A percentile compares a stretch with the other conserved stretches of the same genome.
Conservation (phyloP, 2,888 invertebrate genomes). For the Folsomia manolachei region DNA sequence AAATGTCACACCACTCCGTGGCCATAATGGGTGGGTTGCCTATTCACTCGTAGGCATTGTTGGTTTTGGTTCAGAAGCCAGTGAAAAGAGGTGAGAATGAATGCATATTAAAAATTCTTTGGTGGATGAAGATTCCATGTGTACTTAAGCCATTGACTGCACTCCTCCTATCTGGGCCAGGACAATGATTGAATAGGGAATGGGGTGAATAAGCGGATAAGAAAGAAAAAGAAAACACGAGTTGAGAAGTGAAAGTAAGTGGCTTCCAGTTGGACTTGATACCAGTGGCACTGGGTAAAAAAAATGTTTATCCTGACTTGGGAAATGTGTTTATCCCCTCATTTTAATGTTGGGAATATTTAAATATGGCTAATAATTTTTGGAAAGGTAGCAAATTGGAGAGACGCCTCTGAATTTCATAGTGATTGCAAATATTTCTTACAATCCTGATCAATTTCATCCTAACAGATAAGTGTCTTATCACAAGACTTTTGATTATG, state of each 20-base stretch:
- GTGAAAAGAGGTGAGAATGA: slow-evolving; percentile 6
- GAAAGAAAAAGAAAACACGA: not conserved
- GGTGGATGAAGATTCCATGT: not conserved
- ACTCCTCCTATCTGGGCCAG: not conserved
- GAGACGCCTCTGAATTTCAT: too few relatives aligned
- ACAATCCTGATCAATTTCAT: too few relatives aligned
- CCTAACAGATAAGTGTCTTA: too few relatives aligned
- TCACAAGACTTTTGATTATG: too few relatives aligned
- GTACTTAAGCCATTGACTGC: not conserved
- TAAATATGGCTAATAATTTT: too few relatives aligned
- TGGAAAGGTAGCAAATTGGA: too few relatives aligned
- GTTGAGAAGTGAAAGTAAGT: not conserved
- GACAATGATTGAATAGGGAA: not conserved
- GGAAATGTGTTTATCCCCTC: too few relatives aligned
- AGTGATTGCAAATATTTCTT: too few relatives aligned
- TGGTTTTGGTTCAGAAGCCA: not conserved
- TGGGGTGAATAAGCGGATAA: not conserved
- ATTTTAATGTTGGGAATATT: too few relatives aligned
- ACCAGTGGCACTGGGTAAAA: too few relatives aligned
- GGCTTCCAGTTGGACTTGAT: not conserved
- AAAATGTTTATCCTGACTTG: too few relatives aligned
- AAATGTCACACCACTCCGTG: not conserved
- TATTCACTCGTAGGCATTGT: too few relatives aligned
- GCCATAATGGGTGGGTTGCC: not conserved
- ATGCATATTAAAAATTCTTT: slow-evolving; percentile 17